A percentile compares a stretch with the other conserved stretches of the same genome.
Conservation (phyloP, 2,888 invertebrate genomes). For the Saturnia japonica region DNA sequence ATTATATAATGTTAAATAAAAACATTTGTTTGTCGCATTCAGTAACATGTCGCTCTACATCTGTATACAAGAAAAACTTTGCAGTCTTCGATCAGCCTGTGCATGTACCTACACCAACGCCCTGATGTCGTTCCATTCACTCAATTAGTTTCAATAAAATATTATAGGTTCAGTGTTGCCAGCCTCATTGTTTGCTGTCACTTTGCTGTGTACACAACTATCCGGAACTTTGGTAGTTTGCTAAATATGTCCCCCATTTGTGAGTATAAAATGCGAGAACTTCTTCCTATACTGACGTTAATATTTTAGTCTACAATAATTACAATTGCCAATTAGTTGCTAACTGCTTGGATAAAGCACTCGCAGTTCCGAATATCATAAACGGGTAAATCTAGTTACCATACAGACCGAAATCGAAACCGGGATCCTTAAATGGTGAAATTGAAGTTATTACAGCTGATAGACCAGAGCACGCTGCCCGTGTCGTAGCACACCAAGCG, state of each 20-base stretch:
- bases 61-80: neutral
- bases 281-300: neutral
- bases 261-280: no score
- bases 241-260: no score
- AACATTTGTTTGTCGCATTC: neutral
- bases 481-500: neutral
- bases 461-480: neutral
- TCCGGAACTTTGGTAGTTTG: no score
- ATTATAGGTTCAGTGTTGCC: no score
- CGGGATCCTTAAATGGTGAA: neutral
- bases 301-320: neutral
- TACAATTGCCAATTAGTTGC: neutral
- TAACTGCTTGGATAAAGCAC: neutral
- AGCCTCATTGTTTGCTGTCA: no score
- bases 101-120: neutral
- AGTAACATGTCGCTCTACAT: neutral
- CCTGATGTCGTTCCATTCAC: no score
- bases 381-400: neutral
- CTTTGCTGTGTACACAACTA: no score
- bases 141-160: no score
- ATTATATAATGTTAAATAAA: no score
- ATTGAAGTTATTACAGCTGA: constrained; percentile 3
- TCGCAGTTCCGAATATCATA: neutral
- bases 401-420: neutral
- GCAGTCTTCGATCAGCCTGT: neutral